A percentile compares a stretch with the other conserved stretches of the same genome.
Conservation (phyloP, 2,888 invertebrate species). For the Eupithecia inturbata region DNA sequence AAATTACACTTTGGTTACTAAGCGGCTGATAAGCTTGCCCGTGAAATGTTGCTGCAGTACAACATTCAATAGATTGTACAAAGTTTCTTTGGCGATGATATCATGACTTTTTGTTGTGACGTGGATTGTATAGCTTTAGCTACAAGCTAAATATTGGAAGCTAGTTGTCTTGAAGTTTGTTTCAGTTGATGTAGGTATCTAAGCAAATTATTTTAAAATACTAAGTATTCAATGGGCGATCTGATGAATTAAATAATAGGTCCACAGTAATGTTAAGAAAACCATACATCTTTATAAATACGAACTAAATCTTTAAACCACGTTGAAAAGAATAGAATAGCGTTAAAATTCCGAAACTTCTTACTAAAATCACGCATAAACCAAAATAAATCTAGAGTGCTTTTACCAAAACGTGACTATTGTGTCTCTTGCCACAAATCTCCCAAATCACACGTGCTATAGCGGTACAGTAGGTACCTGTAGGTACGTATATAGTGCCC, state of each 20-base stretch:
- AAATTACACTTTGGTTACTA: constrained; percentile 56
- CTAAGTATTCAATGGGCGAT: too few relatives aligned
- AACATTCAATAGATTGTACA: neutral
- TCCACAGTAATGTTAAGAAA: too few relatives aligned
- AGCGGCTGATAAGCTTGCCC: constrained; percentile 34
- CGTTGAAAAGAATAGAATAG: neutral
- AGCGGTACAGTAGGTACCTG: neutral
- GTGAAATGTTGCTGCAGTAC: constrained; percentile 25
- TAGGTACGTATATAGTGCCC: constrained; percentile 1
- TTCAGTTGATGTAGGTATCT: too few relatives aligned
- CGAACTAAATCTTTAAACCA: neutral
- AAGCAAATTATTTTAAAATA: too few relatives aligned
- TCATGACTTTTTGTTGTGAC: too few relatives aligned
- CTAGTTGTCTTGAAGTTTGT: too few relatives aligned
- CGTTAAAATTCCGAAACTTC: neutral
- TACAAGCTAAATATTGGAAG: too few relatives aligned
- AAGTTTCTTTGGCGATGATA: neutral
- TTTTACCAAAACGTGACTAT: neutral
- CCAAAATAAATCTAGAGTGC: neutral
- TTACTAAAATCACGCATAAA: neutral
- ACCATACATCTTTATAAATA: too few relatives aligned
- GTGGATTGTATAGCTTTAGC: too few relatives aligned
- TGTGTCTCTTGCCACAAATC: neutral
- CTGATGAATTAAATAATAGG: too few relatives aligned
- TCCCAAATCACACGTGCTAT: neutral